A percentile compares a stretch with the other conserved stretches of the same genome.
These are phyloP conservation scores for Columbina picui DNA, from an alignment of 2,113 vertebrate species.

Conservation along the genomic window DNA sequence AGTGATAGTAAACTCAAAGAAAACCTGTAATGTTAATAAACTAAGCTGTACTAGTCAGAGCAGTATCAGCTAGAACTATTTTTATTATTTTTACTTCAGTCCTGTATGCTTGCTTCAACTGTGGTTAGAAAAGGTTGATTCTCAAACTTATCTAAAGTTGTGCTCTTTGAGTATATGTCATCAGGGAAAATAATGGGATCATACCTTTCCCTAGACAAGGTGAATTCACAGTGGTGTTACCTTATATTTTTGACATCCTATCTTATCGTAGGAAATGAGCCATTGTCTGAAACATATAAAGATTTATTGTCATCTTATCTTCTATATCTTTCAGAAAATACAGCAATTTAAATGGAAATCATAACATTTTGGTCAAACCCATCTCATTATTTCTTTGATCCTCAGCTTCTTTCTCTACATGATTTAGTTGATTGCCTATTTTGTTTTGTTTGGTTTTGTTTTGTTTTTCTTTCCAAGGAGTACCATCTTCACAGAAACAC, in stretches of 20 bases:
- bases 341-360: background rate
- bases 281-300: background rate
- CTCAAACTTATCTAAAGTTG: background rate
- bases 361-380: background rate
- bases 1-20: background rate
- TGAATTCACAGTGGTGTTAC: background rate
- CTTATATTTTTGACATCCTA: background rate
- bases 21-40: background rate
- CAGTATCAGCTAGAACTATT: background rate
- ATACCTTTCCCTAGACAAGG: background rate
- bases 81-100: background rate
- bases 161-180: background rate
- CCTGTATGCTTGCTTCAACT: background rate
- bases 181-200: background rate
- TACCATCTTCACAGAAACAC: background rate
- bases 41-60: background rate
- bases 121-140: background rate
- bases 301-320: background rate
- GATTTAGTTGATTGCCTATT: background rate
- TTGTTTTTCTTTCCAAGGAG: background rate
- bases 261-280: background rate
- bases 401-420: background rate
- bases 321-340: background rate
- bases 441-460: too few species aligned
- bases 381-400: background rate